Conservation (phyloP, 2,113 vertebrate genomes). For the Caranx ignobilis region DNA sequence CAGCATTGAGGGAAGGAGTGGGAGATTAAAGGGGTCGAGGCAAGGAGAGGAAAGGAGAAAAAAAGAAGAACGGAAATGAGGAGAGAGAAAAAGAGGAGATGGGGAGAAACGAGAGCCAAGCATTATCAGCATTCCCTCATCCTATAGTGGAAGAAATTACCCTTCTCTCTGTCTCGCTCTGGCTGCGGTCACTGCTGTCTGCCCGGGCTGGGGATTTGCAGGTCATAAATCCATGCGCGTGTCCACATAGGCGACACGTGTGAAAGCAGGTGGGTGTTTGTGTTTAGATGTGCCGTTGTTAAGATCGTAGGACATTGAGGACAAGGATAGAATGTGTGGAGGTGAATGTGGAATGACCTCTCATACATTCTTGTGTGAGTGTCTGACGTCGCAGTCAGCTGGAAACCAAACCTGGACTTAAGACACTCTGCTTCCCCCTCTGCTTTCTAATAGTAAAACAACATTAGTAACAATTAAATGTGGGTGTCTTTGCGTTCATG, state of each 20-base stretch:
- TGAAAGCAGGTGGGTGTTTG: conserved; percentile 49
- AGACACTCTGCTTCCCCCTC: background rate
- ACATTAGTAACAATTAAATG: conserved; percentile 45
- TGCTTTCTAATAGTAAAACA: conserved; percentile 30
- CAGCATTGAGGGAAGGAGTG: background rate
- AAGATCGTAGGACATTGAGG: conserved; percentile 59
- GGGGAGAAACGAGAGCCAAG: conserved; percentile 25
- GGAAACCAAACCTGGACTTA: background rate
- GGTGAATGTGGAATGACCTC: conserved; percentile 48
- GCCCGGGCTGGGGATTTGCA: conserved; percentile 55
- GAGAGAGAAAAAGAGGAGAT: conserved; percentile 35
- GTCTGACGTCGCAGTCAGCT: background rate
- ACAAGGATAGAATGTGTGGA: conserved; percentile 41
- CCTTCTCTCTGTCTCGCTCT: conserved; percentile 67
- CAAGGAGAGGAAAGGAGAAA: conserved; percentile 16
- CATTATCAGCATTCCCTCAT: conserved; percentile 72
- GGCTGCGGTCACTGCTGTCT: conserved; percentile 66
- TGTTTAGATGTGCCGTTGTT: conserved; percentile 46
- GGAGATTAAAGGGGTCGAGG: conserved; percentile 36
- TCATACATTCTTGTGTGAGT: conserved; percentile 11
- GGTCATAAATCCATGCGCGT: conserved; percentile 70
- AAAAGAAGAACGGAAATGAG: background rate
- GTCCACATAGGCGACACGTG: background rate
- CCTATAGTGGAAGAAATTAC: conserved; percentile 74
- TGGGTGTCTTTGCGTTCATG: background rate